Evolutionary conservation across 30 jellyfish, hydroid and myxozoan genomes (phyloP).

Genomic region (Aurelia sp.): DNA sequence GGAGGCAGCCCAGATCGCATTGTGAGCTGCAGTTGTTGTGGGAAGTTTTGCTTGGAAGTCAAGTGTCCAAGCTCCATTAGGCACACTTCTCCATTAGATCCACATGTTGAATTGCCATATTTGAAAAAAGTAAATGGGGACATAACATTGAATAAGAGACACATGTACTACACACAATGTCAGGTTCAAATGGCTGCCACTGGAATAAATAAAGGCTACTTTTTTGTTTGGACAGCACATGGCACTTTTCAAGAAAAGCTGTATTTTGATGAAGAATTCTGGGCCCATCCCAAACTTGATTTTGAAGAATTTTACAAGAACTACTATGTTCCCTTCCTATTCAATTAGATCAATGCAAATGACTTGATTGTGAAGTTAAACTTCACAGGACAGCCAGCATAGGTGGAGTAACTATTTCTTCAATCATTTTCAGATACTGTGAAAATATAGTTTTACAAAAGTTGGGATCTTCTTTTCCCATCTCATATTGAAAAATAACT

Average conservation of each 20-base stretch:
- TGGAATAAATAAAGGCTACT: conserved; percentile 24
- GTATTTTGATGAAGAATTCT: not conserved
- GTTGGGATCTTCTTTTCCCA: too few relatives aligned
- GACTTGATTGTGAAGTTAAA: too few relatives aligned
- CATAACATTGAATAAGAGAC: not conserved
- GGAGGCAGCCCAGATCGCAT: conserved; percentile 84
- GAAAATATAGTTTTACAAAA: too few relatives aligned
- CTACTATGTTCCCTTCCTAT: not conserved
- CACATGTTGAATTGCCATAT: conserved; percentile 9
- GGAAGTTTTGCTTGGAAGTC: conserved; percentile 61
- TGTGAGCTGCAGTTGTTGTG: conserved; percentile 53
- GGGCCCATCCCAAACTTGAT: not conserved
- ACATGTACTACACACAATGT: conserved; percentile 44
- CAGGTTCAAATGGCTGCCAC: conserved; percentile 55
- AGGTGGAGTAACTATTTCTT: too few relatives aligned
- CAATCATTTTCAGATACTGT: too few relatives aligned
- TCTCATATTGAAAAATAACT: too few relatives aligned
- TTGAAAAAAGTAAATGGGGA: not conserved
- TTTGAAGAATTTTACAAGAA: not conserved
- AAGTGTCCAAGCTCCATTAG: conserved; percentile 67
- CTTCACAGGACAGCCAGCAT: too few relatives aligned
- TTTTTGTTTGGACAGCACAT: conserved; percentile 27
- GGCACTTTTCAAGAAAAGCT: not conserved
- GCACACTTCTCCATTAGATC: not conserved
- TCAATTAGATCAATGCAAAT: not conserved